Base-by-base conservation (phyloP, 1,140 invertebrate genomes). In the Anthonomus grandis region DNA sequence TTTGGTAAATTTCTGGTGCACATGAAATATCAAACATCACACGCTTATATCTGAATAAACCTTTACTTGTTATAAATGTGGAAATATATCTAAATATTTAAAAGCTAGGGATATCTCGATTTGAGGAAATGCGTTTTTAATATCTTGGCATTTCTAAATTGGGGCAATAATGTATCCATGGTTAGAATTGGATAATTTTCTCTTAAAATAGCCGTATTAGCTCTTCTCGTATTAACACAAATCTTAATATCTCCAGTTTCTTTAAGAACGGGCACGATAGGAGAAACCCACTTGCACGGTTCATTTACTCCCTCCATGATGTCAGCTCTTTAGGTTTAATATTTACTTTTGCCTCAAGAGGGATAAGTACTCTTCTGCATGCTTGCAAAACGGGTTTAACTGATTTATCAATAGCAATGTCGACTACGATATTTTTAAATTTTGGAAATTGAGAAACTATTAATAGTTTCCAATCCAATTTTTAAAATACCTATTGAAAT, bases 1-100 rank as follows among this genome's bases (percentile, higher is more conserved):
- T 69, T 62, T 75, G 73, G 60, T 72, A 74, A 10, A 65, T 53
- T 59, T 74, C 72, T 15, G 72, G 71, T 17, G 72, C 68, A 19
- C 52, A 64, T 25, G 34, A 53, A 3, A 71, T 59, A 3, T 69
- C 70, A 44, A 62, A 67, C 69, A 72, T 67, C 15, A 75, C 47
- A 25, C 70, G 44, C 50, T 69, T 73, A 58, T 72, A 74, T 39
- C 64, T 45, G 59, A 62, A 73, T 18, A 73, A 45, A 8, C 73
- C 72, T 57, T 65, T 65, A 18, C 57, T 60, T n/a, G 60, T 68
- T 12, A 67, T 68, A 57, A 74, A 74, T 4, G 57, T 59, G 8
- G 49, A 39, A 3, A 68, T 57, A 2, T 64, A 60, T 31, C 39
- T 53, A 8, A 52, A 59, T 3, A 48, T 37, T 24, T 46, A n/a